Conservation (phyloP, 1,140 invertebrate species). For the Musca vetustissima region DNA sequence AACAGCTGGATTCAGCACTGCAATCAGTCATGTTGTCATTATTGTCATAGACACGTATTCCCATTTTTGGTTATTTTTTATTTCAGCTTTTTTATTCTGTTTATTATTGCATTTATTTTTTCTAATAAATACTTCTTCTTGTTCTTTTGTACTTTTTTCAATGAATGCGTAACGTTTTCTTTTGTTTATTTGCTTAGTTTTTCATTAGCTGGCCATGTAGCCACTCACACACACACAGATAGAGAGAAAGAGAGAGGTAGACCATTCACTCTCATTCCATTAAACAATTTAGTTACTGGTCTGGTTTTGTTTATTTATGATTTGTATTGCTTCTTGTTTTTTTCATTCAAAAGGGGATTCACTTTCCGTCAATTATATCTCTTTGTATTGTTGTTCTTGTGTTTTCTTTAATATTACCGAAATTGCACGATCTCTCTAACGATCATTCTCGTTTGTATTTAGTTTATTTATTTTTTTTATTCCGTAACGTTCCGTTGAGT, state of each 20-base stretch:
- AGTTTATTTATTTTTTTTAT: background rate
- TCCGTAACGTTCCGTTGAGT: background rate
- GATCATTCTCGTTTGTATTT: background rate
- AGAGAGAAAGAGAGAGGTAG: too few relatives aligned
- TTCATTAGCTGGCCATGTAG: background rate
- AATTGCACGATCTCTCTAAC: background rate
- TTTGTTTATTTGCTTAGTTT: background rate
- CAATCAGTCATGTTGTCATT: background rate
- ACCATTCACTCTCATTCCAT: too few relatives aligned
- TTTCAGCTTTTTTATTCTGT: background rate
- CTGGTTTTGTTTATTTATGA: too few relatives aligned
- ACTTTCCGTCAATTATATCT: background rate
- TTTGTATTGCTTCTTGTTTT: background rate
- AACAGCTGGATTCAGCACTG: background rate
- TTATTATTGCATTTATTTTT: background rate
- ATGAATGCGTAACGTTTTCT: background rate
- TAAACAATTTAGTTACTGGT: too few relatives aligned
- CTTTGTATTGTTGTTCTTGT: background rate
- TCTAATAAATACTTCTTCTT: background rate
- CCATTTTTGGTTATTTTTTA: background rate
- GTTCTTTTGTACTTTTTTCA: background rate
- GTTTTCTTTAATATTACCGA: background rate
- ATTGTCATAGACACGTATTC: background rate
- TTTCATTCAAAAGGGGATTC: slow-evolving; percentile 12
- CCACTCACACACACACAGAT: too few relatives aligned